Base-by-base conservation (phyloP, 2,113 vertebrate genomes). In the Pelodiscus sinensis region DNA sequence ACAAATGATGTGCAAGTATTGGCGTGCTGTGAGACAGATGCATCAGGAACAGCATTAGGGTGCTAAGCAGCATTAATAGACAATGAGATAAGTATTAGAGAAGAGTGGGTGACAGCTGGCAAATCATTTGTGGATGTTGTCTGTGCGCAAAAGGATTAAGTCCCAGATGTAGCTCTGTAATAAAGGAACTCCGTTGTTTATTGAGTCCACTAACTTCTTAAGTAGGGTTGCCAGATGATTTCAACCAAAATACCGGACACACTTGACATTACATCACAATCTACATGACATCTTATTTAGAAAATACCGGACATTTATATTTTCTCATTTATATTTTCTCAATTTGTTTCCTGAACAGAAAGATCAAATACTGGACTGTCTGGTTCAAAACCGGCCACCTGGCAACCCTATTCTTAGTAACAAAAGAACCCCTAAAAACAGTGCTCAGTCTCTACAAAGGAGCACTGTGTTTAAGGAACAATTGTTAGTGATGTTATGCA, bases 111-210 rank as follows among this genome's bases (percentile, higher is more conserved):
- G 79, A 13, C 52, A 80, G 89, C 73, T 86, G 80, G 44, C 35
- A 71, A 44, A 24, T 38, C 38, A 3, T 18, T 44, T 55, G 58
- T 81, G 62, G 35, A 8, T 81, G 55, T 29, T 81, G 14, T 44
- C 35, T 29, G 56, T 50, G 35, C 25, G 50, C n/a, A 82, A 60
- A 73, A 95, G 90, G 79, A 90, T 95, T 55, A 87, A 77, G 79
- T 44, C 51, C 79, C 78, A 87, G 82, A 6, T 14, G 5, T 24
- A 62, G 35, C 73, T 90, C 29, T 0, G 0, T 86, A 81, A 68
- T 51, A 86, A 82, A 57, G 56, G 16, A 6, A 22, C 14, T 81
- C 0, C 1, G 54, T 65, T 93, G 82, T 93, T 77, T 71, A 9
- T 5, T 68, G 86, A 81, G 12, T 77, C 38, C 50, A 50, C 73